Conservation (phyloP, 2,797 vertebrate species). For the Dryobates pubescens region DNA sequence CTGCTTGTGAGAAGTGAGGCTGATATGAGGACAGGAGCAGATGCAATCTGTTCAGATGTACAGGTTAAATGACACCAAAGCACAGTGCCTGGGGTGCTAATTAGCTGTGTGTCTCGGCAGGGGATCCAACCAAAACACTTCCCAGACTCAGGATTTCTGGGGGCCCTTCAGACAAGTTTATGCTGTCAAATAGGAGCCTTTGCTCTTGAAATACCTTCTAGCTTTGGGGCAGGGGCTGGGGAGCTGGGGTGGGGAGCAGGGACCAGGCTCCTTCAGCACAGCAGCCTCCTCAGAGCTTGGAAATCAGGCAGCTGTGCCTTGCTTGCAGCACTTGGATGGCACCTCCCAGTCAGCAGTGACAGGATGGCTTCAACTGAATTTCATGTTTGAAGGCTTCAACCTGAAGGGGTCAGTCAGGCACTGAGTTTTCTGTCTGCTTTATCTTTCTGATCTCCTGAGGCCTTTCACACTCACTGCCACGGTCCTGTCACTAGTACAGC, state of each 20-base stretch:
- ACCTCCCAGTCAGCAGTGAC: not conserved
- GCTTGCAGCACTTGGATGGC: not conserved
- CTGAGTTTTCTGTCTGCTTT: slow-evolving; percentile 14
- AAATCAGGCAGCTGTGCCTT: not conserved
- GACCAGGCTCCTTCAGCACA: not conserved
- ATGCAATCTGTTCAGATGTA: not conserved
- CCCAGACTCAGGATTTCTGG: not conserved
- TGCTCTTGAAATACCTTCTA: not conserved
- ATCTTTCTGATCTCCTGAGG: not conserved
- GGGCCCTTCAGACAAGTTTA: not conserved
- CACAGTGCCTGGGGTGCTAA: not conserved
- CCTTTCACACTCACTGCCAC: not conserved
- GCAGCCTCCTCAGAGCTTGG: not conserved
- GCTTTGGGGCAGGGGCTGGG: not conserved
- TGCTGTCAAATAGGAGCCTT: not conserved
- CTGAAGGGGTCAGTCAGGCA: slow-evolving; percentile 61
- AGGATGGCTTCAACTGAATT: not conserved
- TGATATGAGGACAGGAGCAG: not conserved
- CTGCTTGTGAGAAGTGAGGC: not conserved
- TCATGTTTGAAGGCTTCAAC: slow-evolving; percentile 1
- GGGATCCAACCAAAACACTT: not conserved
- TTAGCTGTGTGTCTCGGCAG: not conserved
- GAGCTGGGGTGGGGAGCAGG: not conserved
- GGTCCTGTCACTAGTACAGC: not conserved
- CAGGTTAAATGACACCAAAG: not conserved